Percentiles rank a stretch among this genome's conserved stretches.
These are phyloP conservation scores for Ormia ochracea DNA, from an alignment of 2,888 invertebrate genomes.

Conservation along the genomic window DNA sequence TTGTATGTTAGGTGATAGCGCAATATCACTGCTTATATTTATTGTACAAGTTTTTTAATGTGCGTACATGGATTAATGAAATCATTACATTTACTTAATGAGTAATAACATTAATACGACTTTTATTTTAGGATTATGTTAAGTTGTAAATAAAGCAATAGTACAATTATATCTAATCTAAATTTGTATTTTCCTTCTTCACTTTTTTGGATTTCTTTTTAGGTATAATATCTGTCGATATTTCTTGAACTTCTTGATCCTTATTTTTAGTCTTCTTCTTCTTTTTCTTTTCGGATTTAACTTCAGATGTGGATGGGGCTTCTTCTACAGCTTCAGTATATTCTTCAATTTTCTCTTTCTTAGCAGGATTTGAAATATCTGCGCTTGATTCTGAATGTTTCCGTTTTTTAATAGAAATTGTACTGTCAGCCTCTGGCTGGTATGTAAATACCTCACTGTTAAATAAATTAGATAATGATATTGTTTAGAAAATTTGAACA, in stretches of 20 bases:
- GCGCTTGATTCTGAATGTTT: slow-evolving; percentile 77
- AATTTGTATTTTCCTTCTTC: slow-evolving; percentile 52
- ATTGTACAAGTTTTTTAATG: no score
- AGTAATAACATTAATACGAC: no score
- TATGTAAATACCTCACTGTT: slow-evolving; percentile 87
- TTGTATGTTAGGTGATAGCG: no score
- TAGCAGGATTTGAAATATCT: slow-evolving; percentile 49
- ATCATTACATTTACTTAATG: no score
- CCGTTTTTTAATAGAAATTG: slow-evolving; percentile 79
- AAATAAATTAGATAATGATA: no score
- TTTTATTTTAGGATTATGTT: no score
- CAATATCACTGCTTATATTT: no score
- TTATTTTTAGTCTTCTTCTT: slow-evolving; percentile 70
- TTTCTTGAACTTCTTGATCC: slow-evolving; percentile 66
- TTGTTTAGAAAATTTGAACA: no score
- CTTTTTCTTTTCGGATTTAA: slow-evolving; percentile 70
- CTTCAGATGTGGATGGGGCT: slow-evolving; percentile 70
- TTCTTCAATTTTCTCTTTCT: slow-evolving; percentile 77
- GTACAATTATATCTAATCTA: slow-evolving; percentile 59
- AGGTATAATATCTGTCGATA: slow-evolving; percentile 32
- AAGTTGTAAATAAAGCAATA: no score
- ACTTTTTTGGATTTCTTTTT: slow-evolving; percentile 62
- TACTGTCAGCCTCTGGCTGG: slow-evolving; percentile 87
- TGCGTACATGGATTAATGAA: no score
- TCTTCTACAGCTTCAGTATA: slow-evolving; percentile 68